Evolutionary conservation across 1,140 invertebrate species (phyloP), one percentile per base, ranked within the genome.

Genomic region (Eueides isabella): DNA sequence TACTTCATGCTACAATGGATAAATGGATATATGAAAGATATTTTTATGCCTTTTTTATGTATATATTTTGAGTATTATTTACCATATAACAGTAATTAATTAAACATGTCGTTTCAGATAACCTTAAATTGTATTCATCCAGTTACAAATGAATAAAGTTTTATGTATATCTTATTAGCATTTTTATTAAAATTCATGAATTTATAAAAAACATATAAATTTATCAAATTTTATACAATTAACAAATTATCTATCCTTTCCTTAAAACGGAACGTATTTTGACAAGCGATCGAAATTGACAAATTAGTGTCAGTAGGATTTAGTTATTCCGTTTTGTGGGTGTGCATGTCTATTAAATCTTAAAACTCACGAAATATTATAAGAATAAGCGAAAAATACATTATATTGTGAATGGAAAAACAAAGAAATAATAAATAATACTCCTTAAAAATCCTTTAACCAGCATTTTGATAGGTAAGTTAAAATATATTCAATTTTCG

Each of bases 241-340:
- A n/a, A n/a, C n/a, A 19, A 44, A 2, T n/a, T 44, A 44, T 9
- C 19, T 55, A 26, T 11, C 2, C 6, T 44, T 61, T 48, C 16
- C 30, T 16, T 69, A 29, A 26, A 69, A 69, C 35, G 78, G 67
- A 82, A 80, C 73, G 72, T 48, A 55, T 31, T 67, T 72, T 71
- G 74, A 76, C 77, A 79, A 67, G 38, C 78, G 83, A 82, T 84
- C 84, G 83, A 84, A 80, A 75, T 80, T 79, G 75, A 76, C 72
- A 80, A 79, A 80, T 76, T 81, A 67, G 68, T 83, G 81, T 80
- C 85, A 82, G 82, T 81, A 73, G 66, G 55, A 68, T 71, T 75
- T 71, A 78, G 72, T 71, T 81, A 82, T 90, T 85, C 84, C 86
- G 83, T 88, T n/a, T 90, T 81, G 79, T 80, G 82, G 85, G 83